A percentile compares a stretch with the other conserved stretches of the same genome.
Conservation (phyloP, 1,140 invertebrate genomes). For the Lepidotrigona ventralis region DNA sequence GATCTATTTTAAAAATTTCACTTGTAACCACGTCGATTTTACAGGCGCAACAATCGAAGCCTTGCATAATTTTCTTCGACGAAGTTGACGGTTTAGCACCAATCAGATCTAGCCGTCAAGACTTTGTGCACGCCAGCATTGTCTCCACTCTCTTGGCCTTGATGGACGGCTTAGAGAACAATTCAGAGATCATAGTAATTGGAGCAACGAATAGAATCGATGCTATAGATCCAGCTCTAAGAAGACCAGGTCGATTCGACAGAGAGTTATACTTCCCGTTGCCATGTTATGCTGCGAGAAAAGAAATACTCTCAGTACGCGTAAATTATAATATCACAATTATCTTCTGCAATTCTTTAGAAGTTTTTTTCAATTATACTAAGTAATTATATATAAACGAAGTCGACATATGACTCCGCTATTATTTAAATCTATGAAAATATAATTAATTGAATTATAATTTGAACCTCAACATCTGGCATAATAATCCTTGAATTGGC, state of each 20-base stretch:
- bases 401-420: too few species aligned
- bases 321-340: background rate
- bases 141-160: constrained; percentile 84
- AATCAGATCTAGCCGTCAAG: constrained; percentile 82
- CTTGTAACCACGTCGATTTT: background rate
- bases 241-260: constrained; percentile 87
- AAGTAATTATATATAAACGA: too few species aligned
- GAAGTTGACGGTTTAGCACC: constrained; percentile 89
- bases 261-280: constrained; percentile 78
- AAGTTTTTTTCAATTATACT: background rate
- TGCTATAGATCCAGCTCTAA: constrained; percentile 86
- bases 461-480: too few species aligned
- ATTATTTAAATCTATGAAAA: too few species aligned
- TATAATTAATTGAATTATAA: too few species aligned
- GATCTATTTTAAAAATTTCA: background rate
- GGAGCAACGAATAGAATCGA: constrained; percentile 89
- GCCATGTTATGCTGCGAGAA: constrained; percentile 75
- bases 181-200: constrained; percentile 86
- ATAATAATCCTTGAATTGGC: too few species aligned
- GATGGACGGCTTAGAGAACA: constrained; percentile 86
- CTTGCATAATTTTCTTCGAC: constrained; percentile 89
- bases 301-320: constrained; percentile 82
- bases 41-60: constrained; percentile 85
- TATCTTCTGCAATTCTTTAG: background rate
- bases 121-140: constrained; percentile 84